Percentiles rank a stretch among this genome's conserved stretches.
phyloP scores from a whole-genome alignment of 2,797 vertebrate genomes.

The Chelmon rostratus region DNA sequence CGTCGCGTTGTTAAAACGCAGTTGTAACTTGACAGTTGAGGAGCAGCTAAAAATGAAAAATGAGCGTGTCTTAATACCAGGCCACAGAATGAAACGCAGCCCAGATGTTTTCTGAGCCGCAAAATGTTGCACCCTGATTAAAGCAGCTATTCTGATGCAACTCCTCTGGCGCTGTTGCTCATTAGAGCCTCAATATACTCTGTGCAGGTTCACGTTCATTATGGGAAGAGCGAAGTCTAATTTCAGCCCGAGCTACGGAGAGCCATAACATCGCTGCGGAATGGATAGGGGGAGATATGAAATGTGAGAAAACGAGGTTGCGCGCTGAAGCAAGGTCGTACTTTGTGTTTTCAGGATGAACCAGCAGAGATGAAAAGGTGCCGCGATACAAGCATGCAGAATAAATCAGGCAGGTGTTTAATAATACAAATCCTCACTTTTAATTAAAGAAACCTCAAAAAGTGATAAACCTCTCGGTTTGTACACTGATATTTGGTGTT shows the following conservation, averaged over 20 bases:
- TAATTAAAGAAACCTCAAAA: background rate
- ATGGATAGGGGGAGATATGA: background rate
- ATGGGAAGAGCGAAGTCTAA: slow-evolving; percentile 1
- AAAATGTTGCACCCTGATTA: background rate
- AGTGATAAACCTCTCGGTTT: background rate
- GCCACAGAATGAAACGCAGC: background rate
- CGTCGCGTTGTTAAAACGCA: background rate
- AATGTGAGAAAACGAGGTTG: background rate
- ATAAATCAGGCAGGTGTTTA: too few relatives aligned
- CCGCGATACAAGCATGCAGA: background rate
- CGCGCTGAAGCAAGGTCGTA: background rate
- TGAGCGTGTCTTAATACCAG: background rate
- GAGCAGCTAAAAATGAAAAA: background rate
- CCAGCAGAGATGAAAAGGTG: background rate
- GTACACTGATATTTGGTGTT: background rate
- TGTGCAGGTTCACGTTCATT: slow-evolving; percentile 22
- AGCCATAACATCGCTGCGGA: background rate
- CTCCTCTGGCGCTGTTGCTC: slow-evolving; percentile 16
- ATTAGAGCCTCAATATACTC: slow-evolving; percentile 20
- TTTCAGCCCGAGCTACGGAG: background rate
- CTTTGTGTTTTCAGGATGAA: background rate
- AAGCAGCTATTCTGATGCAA: slow-evolving; percentile 11
- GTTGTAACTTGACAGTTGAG: background rate
- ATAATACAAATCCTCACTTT: background rate
- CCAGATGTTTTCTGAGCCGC: slow-evolving; percentile 18